Conservation (phyloP, 35 echinoderm and acorn worm species). For the Lytechinus pictus region DNA sequence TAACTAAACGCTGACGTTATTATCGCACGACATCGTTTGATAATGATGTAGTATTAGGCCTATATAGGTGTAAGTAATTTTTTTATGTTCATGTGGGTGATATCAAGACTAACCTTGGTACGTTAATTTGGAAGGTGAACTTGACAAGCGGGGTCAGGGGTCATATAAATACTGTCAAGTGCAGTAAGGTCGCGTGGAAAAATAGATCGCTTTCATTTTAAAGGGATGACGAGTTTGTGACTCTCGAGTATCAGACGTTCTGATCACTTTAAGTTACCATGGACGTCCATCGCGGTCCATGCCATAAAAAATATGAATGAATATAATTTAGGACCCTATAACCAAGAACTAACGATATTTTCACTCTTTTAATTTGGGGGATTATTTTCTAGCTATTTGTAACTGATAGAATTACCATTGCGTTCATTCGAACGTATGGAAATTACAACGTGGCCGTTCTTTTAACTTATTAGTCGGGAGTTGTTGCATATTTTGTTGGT, state of each 20-base stretch:
- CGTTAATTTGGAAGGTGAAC: neutral
- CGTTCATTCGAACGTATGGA: too few species aligned
- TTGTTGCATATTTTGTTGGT: too few species aligned
- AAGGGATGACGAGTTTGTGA: neutral
- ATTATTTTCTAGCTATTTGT: too few species aligned
- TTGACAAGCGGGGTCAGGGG: slow-evolving; percentile 7
- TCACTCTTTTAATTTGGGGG: too few species aligned
- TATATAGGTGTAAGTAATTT: neutral
- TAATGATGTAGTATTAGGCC: neutral
- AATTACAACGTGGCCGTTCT: too few species aligned
- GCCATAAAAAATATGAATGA: too few species aligned
- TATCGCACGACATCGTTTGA: too few species aligned
- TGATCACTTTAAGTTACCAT: neutral
- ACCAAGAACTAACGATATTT: too few species aligned
- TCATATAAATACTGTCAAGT: slow-evolving; percentile 1
- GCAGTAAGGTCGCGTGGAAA: neutral
- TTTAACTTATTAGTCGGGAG: too few species aligned
- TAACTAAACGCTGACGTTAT: too few species aligned
- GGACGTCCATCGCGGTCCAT: neutral
- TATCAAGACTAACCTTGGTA: neutral
- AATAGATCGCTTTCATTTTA: neutral
- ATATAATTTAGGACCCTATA: too few species aligned
- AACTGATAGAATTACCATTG: too few species aligned
- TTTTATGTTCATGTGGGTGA: neutral
- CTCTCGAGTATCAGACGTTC: neutral